Evolutionary conservation across 2,797 vertebrate genomes (phyloP).

Genomic region (Distichodus sexfasciatus): DNA sequence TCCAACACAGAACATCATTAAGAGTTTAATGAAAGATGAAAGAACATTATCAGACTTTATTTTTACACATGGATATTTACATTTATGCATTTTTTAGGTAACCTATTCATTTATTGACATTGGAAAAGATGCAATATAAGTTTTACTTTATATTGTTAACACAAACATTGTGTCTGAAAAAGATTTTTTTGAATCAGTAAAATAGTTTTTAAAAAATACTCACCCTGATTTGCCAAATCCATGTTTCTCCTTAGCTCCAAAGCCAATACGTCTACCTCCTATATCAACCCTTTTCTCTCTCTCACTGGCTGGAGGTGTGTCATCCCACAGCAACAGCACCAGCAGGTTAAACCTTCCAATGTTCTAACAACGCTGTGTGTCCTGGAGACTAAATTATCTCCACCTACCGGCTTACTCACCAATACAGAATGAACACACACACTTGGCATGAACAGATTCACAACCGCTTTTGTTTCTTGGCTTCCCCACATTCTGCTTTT

Average conservation of each 20-base stretch:
- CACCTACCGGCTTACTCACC: neutral
- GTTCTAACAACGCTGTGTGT: conserved; percentile 44
- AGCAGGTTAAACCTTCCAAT: conserved; percentile 2
- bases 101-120: no score
- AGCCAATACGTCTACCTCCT: neutral
- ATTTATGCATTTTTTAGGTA: no score
- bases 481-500: conserved; percentile 58
- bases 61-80: no score
- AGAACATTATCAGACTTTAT: no score
- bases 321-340: neutral
- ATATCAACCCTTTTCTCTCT: neutral
- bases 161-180: no score
- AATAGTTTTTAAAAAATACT: no score
- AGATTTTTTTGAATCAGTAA: no score
- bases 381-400: neutral
- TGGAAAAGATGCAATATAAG: no score
- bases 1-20: no score
- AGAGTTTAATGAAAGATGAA: no score
- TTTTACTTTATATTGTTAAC: no score
- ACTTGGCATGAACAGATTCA: neutral
- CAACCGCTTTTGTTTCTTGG: conserved; percentile 50
- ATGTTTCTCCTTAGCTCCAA: conserved; percentile 15
- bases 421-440: conserved; percentile 6
- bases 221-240: conserved; percentile 29
- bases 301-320: conserved; percentile 18